These are phyloP conservation scores for Epistrophella euchroma DNA, from an alignment of 2,888 invertebrate genomes.

Conservation along the genomic window DNA sequence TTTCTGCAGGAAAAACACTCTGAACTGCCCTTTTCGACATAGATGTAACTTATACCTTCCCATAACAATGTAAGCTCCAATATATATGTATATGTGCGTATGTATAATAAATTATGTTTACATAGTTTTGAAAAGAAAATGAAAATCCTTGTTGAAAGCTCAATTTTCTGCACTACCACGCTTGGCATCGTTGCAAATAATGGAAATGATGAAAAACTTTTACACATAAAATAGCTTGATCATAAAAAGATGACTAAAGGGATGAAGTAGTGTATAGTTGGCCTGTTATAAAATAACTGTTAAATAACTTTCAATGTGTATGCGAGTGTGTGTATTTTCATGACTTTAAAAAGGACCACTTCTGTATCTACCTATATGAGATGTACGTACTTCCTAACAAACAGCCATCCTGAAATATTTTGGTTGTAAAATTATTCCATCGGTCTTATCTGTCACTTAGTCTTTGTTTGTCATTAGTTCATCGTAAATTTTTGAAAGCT, in stretches of 20 bases:
- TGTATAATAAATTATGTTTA: neutral
- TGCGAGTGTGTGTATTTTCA: neutral
- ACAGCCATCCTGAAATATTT: constrained; percentile 5
- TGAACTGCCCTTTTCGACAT: constrained; percentile 9
- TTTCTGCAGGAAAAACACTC: neutral
- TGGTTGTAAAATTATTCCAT: constrained; percentile 52
- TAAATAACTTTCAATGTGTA: constrained; percentile 19
- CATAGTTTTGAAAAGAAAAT: constrained; percentile 34
- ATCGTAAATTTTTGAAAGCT: constrained; percentile 68
- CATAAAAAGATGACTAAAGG: constrained; percentile 40
- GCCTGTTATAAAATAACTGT: constrained; percentile 32
- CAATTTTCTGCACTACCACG: constrained; percentile 49
- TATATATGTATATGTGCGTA: too few species aligned
- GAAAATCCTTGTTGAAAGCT: constrained; percentile 55
- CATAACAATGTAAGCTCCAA: constrained; percentile 3
- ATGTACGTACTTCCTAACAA: neutral
- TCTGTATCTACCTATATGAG: too few species aligned
- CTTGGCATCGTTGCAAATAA: constrained; percentile 15
- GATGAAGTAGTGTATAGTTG: constrained; percentile 17
- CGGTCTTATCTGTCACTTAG: constrained; percentile 67
- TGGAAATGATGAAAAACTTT: constrained; percentile 61
- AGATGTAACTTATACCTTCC: neutral
- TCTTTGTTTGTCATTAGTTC: constrained; percentile 73
- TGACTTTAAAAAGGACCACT: constrained; percentile 13
- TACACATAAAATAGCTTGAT: constrained; percentile 54